Evolutionary conservation across 2,113 vertebrate genomes (phyloP).

Genomic region (Thamnaconus septentrionalis): DNA sequence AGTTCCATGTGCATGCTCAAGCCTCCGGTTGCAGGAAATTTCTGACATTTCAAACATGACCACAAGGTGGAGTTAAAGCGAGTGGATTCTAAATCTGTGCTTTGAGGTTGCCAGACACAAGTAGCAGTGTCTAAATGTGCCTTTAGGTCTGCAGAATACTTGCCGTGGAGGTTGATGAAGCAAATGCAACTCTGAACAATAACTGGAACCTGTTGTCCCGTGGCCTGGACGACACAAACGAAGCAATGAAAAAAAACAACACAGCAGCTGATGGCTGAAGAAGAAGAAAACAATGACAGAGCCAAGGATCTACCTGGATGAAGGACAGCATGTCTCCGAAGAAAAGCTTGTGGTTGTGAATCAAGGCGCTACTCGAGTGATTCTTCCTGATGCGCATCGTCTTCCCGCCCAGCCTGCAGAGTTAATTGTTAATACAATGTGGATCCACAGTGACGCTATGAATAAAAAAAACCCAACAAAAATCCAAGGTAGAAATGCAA

Average conservation of each 20-base stretch:
- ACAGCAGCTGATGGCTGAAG: not conserved
- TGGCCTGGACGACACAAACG: conserved; percentile 50
- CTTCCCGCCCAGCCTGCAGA: conserved; percentile 61
- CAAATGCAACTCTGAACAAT: conserved; percentile 86
- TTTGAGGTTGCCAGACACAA: too few relatives aligned
- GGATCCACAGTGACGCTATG: not conserved
- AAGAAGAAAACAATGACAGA: not conserved
- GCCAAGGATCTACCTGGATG: conserved; percentile 72
- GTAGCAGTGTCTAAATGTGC: not conserved
- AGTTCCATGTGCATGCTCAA: not conserved
- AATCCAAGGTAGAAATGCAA: not conserved
- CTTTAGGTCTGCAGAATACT: conserved; percentile 23
- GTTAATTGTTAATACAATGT: conserved; percentile 14
- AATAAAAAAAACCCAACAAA: not conserved
- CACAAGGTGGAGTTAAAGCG: too few relatives aligned
- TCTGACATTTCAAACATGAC: too few relatives aligned
- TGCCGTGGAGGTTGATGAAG: conserved; percentile 86
- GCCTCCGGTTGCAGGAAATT: too few relatives aligned
- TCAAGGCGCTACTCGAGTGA: conserved; percentile 54
- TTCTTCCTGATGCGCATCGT: conserved; percentile 62
- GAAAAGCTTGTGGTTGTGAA: conserved; percentile 81
- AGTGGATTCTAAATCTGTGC: too few relatives aligned
- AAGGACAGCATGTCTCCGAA: conserved; percentile 79
- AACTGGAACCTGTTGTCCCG: conserved; percentile 74
- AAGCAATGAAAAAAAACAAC: not conserved